phyloP scores from a whole-genome alignment of 1,140 invertebrate genomes.

The Drosophila repleta region DNA sequence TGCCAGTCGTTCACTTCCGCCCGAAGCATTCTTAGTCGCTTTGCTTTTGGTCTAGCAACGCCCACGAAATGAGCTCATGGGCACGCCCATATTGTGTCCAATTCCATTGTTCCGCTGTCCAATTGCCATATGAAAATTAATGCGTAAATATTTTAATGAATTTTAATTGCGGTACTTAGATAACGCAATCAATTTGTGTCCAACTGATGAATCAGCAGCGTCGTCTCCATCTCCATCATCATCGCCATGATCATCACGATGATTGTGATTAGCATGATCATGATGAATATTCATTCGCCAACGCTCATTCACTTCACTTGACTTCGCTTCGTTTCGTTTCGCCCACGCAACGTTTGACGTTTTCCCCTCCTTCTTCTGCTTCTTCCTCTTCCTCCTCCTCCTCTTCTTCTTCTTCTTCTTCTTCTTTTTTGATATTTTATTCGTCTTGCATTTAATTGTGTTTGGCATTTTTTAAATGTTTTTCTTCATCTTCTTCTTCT shows the following conservation, averaged over 20 bases:
- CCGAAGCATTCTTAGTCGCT: background rate
- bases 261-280: conserved; percentile 20
- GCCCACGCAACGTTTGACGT: conserved; percentile 32
- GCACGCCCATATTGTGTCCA: background rate
- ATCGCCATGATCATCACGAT: conserved; percentile 9
- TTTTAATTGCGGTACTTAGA: conserved; percentile 75
- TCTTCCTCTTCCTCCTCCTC: background rate
- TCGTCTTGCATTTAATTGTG: conserved; percentile 35
- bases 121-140: conserved; percentile 37
- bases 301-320: conserved; percentile 55
- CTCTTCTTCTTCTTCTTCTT: background rate
- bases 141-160: conserved; percentile 65
- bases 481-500: conserved; percentile 20
- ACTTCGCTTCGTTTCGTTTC: conserved; percentile 39
- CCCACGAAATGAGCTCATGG: conserved; percentile 50
- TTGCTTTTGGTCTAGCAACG: conserved; percentile 3
- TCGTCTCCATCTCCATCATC: conserved; percentile 5
- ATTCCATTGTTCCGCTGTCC: background rate
- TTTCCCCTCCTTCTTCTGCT: conserved; percentile 4
- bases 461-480: conserved; percentile 24
- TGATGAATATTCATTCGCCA: conserved; percentile 27
- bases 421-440: conserved; percentile 11
- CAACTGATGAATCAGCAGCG: conserved; percentile 55
- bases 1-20: too few relatives aligned
- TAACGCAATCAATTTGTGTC: conserved; percentile 59